Evolutionary conservation across 2,888 invertebrate species (phyloP).

Genomic region (Lasioglossum zephyrum): DNA sequence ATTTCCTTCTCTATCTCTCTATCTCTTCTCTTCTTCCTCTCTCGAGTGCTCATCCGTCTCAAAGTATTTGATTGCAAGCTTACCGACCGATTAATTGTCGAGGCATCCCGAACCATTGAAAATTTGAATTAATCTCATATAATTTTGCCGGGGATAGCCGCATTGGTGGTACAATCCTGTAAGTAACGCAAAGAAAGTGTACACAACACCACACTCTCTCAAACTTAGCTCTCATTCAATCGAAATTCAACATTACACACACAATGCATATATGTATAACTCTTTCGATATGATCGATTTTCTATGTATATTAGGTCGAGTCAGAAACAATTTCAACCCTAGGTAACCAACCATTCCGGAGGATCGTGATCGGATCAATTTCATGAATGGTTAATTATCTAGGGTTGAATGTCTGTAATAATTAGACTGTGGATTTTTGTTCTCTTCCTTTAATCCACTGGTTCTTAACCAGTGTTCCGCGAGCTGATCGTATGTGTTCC

Average conservation of each 20-base stretch:
- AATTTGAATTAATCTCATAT: slow-evolving; percentile 42
- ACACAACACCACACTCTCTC: slow-evolving; percentile 12
- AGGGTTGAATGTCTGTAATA: too few species aligned
- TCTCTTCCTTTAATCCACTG: too few species aligned
- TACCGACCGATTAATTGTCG: neutral
- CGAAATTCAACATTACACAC: neutral
- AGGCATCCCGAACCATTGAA: neutral
- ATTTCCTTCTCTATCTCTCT: too few species aligned
- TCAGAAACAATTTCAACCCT: neutral
- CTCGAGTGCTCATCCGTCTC: neutral
- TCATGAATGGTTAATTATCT: too few species aligned
- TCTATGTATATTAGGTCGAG: neutral
- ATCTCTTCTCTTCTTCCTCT: neutral
- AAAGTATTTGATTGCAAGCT: neutral
- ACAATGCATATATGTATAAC: neutral
- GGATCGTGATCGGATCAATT: too few species aligned
- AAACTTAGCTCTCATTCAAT: neutral
- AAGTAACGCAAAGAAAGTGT: slow-evolving; percentile 86
- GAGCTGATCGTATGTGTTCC: too few species aligned
- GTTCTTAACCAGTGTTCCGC: too few species aligned
- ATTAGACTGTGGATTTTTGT: too few species aligned
- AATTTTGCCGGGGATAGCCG: slow-evolving; percentile 87
- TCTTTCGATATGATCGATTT: neutral
- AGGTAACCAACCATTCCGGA: too few species aligned
- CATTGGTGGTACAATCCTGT: slow-evolving; percentile 97